Base-by-base conservation (phyloP, 2,797 vertebrate species). In the Enteromius viviparus region DNA sequence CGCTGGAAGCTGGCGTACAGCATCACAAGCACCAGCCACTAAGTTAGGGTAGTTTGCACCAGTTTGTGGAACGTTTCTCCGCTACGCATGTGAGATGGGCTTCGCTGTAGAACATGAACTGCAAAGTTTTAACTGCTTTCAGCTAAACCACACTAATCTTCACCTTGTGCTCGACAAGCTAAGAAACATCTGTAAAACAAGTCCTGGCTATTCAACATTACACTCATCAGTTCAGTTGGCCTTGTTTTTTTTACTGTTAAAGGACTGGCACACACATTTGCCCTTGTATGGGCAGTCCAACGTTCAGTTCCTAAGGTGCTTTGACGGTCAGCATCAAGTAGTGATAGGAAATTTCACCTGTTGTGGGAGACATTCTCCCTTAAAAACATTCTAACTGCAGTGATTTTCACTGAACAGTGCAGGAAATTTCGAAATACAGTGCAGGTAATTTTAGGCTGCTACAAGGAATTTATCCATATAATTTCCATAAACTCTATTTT, bases 51-150 rank as follows among this genome's bases (percentile, higher is more conserved):
- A 82, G 64, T 72, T 83, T 80, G 65, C 51, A 49, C 81, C 29
- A 40, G 62, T 76, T 69, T 80, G 40, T 47, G 51, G 71, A 60
- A 45, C 42, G 2, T 47, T 83, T 74, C 85, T 81, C 40, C 11
- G 42, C 76, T 66, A 58, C 55, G 80, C 65, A 82, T 72, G 70
- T 42, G 78, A 76, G 76, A 88, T 64, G 76, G 64, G 77, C 81
- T 80, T 71, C 9, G 17, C 19, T 86, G 45, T 47, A 76, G 53
- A 64, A 76, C 51, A 75, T 66, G 11, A 80, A 62, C 55, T 26
- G 26, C 70, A 69, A 77, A 77, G 65, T 70, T 69, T 72, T 45
- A 49, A 80, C 45, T 34, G 68, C 79, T 80, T 71, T 45, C 23
- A 71, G 74, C 55, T 70, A 71, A 62, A 74, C 62, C 45, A 42